Conservation (phyloP, 2,888 invertebrate species). For the Drosophila pseudotakahashii region DNA sequence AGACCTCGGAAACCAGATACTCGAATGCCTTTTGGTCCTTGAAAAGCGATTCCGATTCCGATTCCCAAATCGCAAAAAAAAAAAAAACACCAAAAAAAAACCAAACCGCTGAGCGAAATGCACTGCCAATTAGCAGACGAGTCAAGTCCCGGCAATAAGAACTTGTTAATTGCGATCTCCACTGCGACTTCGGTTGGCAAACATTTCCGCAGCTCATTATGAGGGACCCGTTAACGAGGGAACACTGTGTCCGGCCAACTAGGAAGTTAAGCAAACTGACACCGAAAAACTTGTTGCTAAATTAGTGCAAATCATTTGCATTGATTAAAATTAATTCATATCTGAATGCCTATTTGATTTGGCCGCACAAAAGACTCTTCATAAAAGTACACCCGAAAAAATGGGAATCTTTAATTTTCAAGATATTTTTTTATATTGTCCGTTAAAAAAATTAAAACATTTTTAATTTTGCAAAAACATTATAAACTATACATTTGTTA, state of each 20-base stretch:
- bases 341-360: conserved; percentile 60
- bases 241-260: conserved; percentile 26
- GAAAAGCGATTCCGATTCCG: neutral
- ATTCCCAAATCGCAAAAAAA: neutral
- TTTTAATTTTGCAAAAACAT: no score
- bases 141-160: conserved; percentile 25
- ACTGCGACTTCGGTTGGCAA: conserved; percentile 27
- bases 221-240: conserved; percentile 57
- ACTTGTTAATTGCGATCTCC: conserved; percentile 60
- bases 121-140: conserved; percentile 62
- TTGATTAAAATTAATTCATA: conserved; percentile 68
- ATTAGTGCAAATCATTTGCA: conserved; percentile 77
- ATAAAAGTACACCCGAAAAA: neutral
- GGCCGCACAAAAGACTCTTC: conserved; percentile 40
- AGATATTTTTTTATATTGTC: no score
- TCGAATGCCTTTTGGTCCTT: neutral
- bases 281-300: conserved; percentile 52
- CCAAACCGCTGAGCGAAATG: conserved; percentile 24
- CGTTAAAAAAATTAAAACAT: no score
- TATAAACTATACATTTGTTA: no score
- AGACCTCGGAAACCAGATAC: conserved; percentile 2
- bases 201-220: conserved; percentile 61
- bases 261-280: conserved; percentile 49
- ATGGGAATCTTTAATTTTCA: neutral
- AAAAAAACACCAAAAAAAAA: no score